These are phyloP conservation scores for Fringilla coelebs DNA, from an alignment of 2,797 vertebrate species.

Conservation along the genomic window DNA sequence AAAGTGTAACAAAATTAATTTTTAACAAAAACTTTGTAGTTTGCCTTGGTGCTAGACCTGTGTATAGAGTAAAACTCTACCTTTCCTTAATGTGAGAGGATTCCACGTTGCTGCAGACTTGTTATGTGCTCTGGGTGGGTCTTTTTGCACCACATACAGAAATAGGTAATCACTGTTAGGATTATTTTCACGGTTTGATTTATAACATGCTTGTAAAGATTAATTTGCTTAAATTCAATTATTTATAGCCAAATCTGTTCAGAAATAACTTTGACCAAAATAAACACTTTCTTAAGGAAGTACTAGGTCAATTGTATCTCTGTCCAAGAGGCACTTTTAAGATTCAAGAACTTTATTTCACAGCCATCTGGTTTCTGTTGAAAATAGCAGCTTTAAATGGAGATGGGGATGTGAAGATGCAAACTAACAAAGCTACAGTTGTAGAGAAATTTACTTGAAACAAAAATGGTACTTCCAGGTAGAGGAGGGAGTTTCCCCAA, in stretches of 20 bases:
- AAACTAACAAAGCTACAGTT: neutral
- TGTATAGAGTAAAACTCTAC: neutral
- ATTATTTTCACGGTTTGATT: neutral
- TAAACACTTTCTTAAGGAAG: neutral
- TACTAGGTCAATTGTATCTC: neutral
- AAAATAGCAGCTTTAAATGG: neutral
- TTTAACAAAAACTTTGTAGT: neutral
- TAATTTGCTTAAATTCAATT: neutral
- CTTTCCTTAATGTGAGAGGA: accelerated
- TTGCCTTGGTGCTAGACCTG: neutral
- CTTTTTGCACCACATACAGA: neutral
- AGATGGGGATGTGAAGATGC: neutral
- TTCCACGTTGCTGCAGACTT: neutral
- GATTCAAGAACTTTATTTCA: neutral
- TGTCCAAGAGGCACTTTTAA: neutral
- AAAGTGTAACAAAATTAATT: neutral
- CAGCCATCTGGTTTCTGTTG: neutral
- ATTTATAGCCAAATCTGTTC: neutral
- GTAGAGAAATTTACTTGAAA: neutral
- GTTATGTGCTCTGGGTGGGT: neutral
- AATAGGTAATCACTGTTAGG: neutral
- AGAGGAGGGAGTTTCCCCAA: neutral
- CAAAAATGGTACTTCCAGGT: neutral
- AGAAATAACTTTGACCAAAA: neutral
- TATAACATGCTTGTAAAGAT: neutral